phyloP scores from a whole-genome alignment of 2,113 vertebrate genomes.

The Oreochromis niloticus region DNA sequence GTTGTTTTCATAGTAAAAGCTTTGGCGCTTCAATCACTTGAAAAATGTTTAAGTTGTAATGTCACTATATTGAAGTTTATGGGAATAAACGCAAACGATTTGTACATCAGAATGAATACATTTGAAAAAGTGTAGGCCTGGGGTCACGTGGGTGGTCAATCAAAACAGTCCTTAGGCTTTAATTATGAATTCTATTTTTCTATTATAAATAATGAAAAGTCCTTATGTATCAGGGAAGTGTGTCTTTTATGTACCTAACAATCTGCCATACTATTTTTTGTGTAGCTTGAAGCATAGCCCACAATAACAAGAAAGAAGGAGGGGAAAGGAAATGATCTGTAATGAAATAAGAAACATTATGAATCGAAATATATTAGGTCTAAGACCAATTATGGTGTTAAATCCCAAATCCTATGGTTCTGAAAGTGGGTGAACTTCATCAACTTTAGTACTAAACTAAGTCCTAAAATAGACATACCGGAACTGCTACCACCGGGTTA shows the following conservation, averaged over 20 bases:
- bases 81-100: neutral
- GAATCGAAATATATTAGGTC: neutral
- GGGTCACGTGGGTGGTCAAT: neutral
- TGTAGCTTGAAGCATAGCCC: neutral
- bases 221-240: neutral
- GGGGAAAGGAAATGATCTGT: neutral
- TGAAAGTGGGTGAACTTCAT: neutral
- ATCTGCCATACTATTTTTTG: neutral
- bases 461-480: constrained; percentile 68
- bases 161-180: neutral
- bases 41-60: neutral
- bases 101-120: neutral
- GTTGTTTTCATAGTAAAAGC: neutral
- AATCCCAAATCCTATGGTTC: neutral
- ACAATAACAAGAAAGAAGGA: neutral
- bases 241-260: neutral
- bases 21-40: neutral
- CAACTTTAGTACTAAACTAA: neutral
- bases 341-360: neutral
- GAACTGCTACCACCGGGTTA: constrained; percentile 78
- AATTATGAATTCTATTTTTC: neutral
- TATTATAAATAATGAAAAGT: neutral
- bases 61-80: neutral
- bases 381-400: neutral
- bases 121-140: neutral